These are phyloP conservation scores for Vireo griseus DNA, from an alignment of 2,797 vertebrate genomes.

Conservation along the genomic window DNA sequence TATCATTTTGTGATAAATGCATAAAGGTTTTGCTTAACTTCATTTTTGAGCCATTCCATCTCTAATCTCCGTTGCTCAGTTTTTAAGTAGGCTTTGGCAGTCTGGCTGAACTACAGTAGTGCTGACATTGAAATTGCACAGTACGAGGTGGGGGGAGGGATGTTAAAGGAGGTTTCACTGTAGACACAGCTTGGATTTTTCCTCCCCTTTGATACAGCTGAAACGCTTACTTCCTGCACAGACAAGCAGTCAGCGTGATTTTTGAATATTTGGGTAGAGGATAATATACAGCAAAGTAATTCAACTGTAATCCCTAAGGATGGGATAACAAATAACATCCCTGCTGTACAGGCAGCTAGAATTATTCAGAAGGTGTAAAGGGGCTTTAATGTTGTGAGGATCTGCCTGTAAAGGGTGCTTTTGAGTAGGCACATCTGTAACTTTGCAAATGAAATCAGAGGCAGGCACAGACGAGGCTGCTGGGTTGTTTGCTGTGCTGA, in stretches of 20 bases:
- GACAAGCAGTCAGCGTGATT: conserved; percentile 16
- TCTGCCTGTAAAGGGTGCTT: background rate
- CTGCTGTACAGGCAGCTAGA: conserved; percentile 8
- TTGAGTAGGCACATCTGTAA: conserved; percentile 19
- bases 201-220: background rate
- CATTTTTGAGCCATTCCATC: conserved; percentile 10
- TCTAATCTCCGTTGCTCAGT: background rate
- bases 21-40: conserved; percentile 43
- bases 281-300: conserved; percentile 30
- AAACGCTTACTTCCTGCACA: conserved; percentile 15
- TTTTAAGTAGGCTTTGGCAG: conserved; percentile 40
- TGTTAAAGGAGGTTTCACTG: background rate
- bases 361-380: conserved; percentile 33
- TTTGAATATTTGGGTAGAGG: conserved; percentile 15
- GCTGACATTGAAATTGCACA: conserved; percentile 2
- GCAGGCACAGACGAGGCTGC: background rate
- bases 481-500: background rate
- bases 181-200: background rate
- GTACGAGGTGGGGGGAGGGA: background rate
- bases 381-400: background rate
- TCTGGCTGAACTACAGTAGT: background rate
- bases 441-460: background rate
- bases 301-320: conserved; percentile 8
- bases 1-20: conserved; percentile 23
- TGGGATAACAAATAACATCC: conserved; percentile 38